Evolutionary conservation across 2,113 vertebrate genomes (phyloP), one percentile per base, ranked within the genome.

Genomic region (Delphinapterus leucas): DNA sequence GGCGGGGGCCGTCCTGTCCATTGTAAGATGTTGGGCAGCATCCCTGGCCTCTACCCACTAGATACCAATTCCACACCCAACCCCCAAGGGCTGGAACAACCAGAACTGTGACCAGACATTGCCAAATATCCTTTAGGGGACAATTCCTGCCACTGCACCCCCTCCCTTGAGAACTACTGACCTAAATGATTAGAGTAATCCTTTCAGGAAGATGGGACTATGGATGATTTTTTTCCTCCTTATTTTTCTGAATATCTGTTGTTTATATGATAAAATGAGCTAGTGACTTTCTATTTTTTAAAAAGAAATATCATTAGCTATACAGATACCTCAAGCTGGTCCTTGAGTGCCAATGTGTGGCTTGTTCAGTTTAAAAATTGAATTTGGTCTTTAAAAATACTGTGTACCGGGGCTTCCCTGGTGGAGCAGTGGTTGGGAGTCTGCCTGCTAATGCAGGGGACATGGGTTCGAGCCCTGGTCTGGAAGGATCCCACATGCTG

Each of bases 281-380:
- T 38, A 80, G 85, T n/a, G 49, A 68, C 60, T 53, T 84, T 80
- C 67, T 74, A 68, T 53, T 87, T 86, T 60, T 85, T 61, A 79
- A 73, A 86, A 87, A 96, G 49, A 96, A 94, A 49, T 85, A 63
- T 18, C 76, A 68, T 74, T 80, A 68, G 60, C 53, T 90, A 85
- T 8, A 28, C 20, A 61, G 60, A 90, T 53, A 53, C 13, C 63
- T 88, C 41, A 47, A 31, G 7, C 67, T 76, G 84, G 71, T 28
- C 41, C 28, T 36, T 79, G 15, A 60, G 8, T 49, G 23, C 41
- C 44, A 38, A 49, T 65, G 55, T 15, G 68, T 79, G 44, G 38
- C 41, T 89, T 58, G 61, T 33, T 65, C 71, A 28, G 15, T 84
- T 91, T 85, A 90, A 73, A 96, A 88, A 90, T 12, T 60, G 76